phyloP scores from a whole-genome alignment of 2,113 vertebrate species.

The Corynorhinus townsendii region DNA sequence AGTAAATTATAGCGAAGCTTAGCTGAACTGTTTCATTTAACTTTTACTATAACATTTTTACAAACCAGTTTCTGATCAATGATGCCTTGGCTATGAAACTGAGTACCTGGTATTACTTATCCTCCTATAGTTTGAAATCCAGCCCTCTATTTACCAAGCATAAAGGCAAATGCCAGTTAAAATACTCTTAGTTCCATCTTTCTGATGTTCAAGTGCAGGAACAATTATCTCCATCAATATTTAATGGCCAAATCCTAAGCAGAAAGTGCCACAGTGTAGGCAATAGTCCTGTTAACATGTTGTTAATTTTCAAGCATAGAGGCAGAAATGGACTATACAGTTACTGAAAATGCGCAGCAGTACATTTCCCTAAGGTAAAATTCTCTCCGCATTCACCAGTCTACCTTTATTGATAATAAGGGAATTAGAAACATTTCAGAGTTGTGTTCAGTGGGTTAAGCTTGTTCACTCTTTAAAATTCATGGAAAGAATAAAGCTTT shows the following conservation, averaged over 20 bases:
- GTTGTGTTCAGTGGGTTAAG: conserved; percentile 73
- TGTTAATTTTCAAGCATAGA: conserved; percentile 77
- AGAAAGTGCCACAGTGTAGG: conserved; percentile 67
- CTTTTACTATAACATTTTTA: conserved; percentile 72
- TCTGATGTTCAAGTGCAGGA: conserved; percentile 74
- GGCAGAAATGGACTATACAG: conserved; percentile 75
- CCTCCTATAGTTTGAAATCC: conserved; percentile 62
- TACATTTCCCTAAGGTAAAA: conserved; percentile 77
- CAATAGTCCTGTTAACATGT: conserved; percentile 74
- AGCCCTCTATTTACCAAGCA: conserved; percentile 74
- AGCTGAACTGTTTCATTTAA: conserved; percentile 56
- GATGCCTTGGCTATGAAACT: conserved; percentile 67
- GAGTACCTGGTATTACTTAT: conserved; percentile 47
- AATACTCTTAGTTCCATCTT: conserved; percentile 70
- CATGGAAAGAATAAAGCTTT: conserved; percentile 47
- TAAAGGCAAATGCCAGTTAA: conserved; percentile 73
- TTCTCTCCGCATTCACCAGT: conserved; percentile 64
- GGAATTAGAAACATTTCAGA: conserved; percentile 68
- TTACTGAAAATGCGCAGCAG: conserved; percentile 75
- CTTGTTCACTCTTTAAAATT: conserved; percentile 59
- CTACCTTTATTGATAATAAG: conserved; percentile 70
- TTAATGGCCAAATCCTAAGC: conserved; percentile 77
- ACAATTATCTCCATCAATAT: conserved; percentile 77
- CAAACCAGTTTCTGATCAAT: conserved; percentile 70
- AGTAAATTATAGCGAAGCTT: conserved; percentile 30